Evolutionary conservation across 2,113 vertebrate species (phyloP), one percentile per base, ranked within the genome.

Genomic region (Murina feae): DNA sequence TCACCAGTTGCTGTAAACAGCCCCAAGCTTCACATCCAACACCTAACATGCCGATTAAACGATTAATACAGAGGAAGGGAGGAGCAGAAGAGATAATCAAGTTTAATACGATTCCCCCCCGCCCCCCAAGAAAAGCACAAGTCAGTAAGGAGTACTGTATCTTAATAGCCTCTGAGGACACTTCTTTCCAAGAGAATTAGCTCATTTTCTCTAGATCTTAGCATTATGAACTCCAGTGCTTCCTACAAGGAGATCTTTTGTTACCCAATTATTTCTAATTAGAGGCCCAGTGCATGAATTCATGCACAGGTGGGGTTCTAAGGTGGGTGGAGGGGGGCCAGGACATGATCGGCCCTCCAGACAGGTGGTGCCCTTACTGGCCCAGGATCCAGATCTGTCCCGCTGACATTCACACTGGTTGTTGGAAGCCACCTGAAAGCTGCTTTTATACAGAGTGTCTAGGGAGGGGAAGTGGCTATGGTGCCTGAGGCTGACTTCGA

Each of bases 1-100:
- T 68, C 47, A 60, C 49, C 90, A 80, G 25, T 55, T 80, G 75
- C 80, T 60, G 5, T 93, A 87, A 97, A 94, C 53, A 95, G 94
- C 80, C 92, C 76, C 90, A 39, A 47, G 76, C 76, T 51, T n/a
- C 75, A 47, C 87, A 80, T 84, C 49, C 16, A 47, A 65, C 30
- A 80, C 76, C 69, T 89, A 63, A 9, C 55, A 71, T 21, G 65
- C 63, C 69, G 30, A 91, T 84, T 94, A 80, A 66, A 47, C 79
- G 72, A 87, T 88, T 84, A 94, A 93, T 93, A 87, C 71, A 58
- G 81, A 94, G 49, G 51, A 90, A 75, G 51, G 66, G 53, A 91
- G 25, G 65, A 44, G 55, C 81, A 76, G 53, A 92, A 80, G 66
- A 90, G 80, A 89, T 49, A 60, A 68, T 63, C 44, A 86, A 86